Evolutionary conservation across 2,797 vertebrate genomes (phyloP).

Genomic region (Acipenser ruthenus): DNA sequence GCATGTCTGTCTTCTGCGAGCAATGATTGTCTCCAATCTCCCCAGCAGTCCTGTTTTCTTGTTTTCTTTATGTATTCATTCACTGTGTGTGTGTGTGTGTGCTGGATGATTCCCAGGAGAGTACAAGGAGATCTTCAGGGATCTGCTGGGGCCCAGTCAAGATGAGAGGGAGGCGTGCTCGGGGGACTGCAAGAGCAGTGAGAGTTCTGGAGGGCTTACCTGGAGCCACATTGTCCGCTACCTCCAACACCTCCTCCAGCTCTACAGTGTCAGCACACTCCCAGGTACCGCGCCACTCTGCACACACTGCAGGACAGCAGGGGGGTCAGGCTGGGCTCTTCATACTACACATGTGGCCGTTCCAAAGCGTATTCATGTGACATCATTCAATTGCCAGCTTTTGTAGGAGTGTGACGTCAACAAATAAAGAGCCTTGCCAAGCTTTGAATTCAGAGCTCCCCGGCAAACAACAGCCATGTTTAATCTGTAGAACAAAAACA

Average conservation of each 20-base stretch:
- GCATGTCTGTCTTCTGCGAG: too few species aligned
- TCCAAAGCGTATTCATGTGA: neutral
- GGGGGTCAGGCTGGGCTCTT: neutral
- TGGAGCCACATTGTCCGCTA: conserved; percentile 67
- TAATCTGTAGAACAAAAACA: too few species aligned
- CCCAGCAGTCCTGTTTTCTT: too few species aligned
- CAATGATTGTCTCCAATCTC: too few species aligned
- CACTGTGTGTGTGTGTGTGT: neutral
- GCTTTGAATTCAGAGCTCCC: too few species aligned
- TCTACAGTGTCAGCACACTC: conserved; percentile 46
- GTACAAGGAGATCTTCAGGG: conserved; percentile 12
- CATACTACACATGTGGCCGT: neutral
- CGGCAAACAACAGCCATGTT: too few species aligned
- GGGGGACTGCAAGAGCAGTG: conserved; percentile 2
- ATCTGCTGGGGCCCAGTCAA: neutral
- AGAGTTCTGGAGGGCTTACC: conserved; percentile 37
- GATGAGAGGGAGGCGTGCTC: neutral
- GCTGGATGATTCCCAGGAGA: conserved; percentile 19
- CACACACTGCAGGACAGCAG: neutral
- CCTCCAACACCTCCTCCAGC: conserved; percentile 55
- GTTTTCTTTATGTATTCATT: too few species aligned
- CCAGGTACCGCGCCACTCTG: conserved; percentile 39
- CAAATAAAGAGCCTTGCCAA: too few species aligned
- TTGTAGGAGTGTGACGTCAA: conserved; percentile 7
- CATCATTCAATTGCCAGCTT: neutral